Conservation (phyloP, 2,888 invertebrate genomes). For the Xylota segnis region DNA sequence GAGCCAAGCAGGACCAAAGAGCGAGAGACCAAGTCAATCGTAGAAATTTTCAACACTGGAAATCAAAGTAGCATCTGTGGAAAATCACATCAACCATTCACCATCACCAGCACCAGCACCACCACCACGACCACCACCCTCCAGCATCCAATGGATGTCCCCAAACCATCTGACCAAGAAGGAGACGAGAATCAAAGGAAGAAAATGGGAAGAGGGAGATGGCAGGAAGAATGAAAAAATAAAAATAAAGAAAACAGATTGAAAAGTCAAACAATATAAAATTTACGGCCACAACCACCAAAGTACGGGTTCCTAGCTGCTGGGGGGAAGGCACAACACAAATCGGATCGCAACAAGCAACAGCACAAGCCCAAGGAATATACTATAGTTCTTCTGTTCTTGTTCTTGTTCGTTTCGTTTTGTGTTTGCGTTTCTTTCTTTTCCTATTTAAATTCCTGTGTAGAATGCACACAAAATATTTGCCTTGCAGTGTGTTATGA, state of each 20-base stretch:
- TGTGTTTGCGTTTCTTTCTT: not conserved
- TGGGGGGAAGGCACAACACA: slow-evolving; percentile 16
- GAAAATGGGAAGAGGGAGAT: slow-evolving; percentile 32
- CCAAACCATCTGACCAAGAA: slow-evolving; percentile 40
- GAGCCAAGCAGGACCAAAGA: slow-evolving; percentile 49
- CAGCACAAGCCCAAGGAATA: slow-evolving; percentile 17
- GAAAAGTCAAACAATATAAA: slow-evolving; percentile 74
- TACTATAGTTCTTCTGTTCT: slow-evolving; percentile 5
- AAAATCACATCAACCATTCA: slow-evolving; percentile 72
- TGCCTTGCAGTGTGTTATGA: slow-evolving; percentile 53
- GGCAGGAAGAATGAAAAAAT: slow-evolving; percentile 13
- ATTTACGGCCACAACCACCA: slow-evolving; percentile 68
- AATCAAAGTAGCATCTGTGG: slow-evolving; percentile 73
- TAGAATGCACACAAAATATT: slow-evolving; percentile 61
- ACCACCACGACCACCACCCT: slow-evolving; percentile 23
- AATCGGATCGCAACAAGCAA: slow-evolving; percentile 56
- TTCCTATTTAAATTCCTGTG: slow-evolving; percentile 54
- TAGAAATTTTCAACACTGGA: slow-evolving; percentile 64
- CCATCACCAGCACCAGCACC: slow-evolving; percentile 25
- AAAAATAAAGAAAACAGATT: slow-evolving; percentile 54
- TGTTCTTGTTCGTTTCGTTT: slow-evolving; percentile 6
- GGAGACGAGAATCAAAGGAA: slow-evolving; percentile 48
- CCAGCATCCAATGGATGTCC: slow-evolving; percentile 1
- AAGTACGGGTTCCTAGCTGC: slow-evolving; percentile 22
- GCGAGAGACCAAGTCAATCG: slow-evolving; percentile 66